Conservation (phyloP, 2,113 vertebrate genomes). For the Speoplatyrhinus poulsoni region DNA sequence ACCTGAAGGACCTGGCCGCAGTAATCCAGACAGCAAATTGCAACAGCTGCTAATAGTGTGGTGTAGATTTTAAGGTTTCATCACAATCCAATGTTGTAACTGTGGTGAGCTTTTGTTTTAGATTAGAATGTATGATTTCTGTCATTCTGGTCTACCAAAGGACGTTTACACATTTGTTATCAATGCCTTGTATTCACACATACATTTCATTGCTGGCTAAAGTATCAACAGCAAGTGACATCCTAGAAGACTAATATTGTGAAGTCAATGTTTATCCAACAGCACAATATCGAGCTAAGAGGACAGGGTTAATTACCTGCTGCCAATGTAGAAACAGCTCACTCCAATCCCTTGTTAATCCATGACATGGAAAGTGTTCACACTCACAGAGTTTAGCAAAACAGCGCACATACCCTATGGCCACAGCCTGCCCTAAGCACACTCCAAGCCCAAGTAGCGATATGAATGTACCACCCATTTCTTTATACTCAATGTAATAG, state of each 20-base stretch:
- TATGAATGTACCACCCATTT: not conserved
- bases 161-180: too few species aligned
- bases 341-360: slow-evolving; percentile 63
- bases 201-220: too few species aligned
- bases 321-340: slow-evolving; percentile 53
- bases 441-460: slow-evolving; percentile 2
- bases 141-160: too few species aligned
- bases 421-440: not conserved
- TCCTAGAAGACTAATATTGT: too few species aligned
- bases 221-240: too few species aligned
- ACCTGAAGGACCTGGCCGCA: not conserved
- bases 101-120: not conserved
- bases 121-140: too few species aligned
- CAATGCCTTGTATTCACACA: too few species aligned
- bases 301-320: slow-evolving; percentile 42
- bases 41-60: not conserved
- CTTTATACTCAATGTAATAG: not conserved
- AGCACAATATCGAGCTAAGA: slow-evolving; percentile 8
- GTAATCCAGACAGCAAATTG: not conserved
- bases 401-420: slow-evolving; percentile 33
- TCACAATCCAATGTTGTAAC: not conserved
- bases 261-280: not conserved
- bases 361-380: slow-evolving; percentile 49
- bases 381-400: slow-evolving; percentile 49
- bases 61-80: slow-evolving; percentile 4